Base-by-base conservation (phyloP, 92 coral and sea anemone species). In the Siderastrea siderea region DNA sequence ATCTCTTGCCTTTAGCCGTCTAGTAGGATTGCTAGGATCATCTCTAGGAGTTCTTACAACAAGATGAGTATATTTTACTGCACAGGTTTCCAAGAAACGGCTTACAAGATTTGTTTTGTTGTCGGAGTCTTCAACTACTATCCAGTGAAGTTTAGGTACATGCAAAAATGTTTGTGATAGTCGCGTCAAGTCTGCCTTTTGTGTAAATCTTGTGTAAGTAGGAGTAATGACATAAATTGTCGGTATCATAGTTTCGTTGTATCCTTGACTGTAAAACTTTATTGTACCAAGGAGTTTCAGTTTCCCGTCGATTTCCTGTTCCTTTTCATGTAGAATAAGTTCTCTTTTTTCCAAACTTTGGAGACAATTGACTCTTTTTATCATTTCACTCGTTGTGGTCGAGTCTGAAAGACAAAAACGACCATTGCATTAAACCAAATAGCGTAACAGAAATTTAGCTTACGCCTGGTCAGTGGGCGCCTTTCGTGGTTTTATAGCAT, bases 181-280 rank as follows among this genome's bases (percentile, higher is more conserved):
- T 76, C 99, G 87, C 57, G 99, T 98, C 59, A 98, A 86, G 80
- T 98, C 99, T 49, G 98, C 99, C 76, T 95, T 97, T 80, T 97
- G 99, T 48, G 98, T 97, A 12, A 92, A 85, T 72, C 98, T 90
- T 13, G 78, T 45, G 74, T 97, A 88, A 5, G 99, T 97, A 45
- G 99, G 99, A 57, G 99, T 97, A 14, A 96, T 89, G 12, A 93
- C 77, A 87, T 90, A 95, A 81, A 97, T 91, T 38, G 87, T 84
- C 7, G 99, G 96, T 81, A 17, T 66, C 84, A 48, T 70, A 26
- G 38, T 52, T 46, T 79, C 52, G 44, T 26, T 47, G 84, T 74
- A 64, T 26, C 38, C 38, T 51, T 58, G 66, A 44, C 47, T 74
- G 43, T 87, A 71, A 13, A 83, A 55, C 8, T 74, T 85, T 76